phyloP scores from a whole-genome alignment of 1,140 invertebrate species.

The Trachelipus rathkii region DNA sequence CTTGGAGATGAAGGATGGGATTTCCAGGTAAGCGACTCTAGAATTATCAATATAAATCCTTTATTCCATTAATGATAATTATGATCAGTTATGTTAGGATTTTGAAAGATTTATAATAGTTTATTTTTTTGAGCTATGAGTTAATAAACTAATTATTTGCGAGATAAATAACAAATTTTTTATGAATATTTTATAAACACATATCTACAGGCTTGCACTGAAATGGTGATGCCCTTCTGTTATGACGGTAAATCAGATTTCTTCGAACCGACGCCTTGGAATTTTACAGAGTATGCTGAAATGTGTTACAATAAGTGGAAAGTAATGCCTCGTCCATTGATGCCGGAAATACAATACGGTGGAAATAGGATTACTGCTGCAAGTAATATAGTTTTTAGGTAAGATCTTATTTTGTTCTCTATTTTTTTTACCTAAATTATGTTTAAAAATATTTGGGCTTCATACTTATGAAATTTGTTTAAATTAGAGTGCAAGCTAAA shows the following conservation, averaged over 20 bases:
- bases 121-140: too few species aligned
- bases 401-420: constrained; percentile 37
- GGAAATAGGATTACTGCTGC: constrained; percentile 65
- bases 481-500: too few species aligned
- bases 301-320: constrained; percentile 67
- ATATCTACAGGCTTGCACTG: constrained; percentile 71
- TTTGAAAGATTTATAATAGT: too few species aligned
- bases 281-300: constrained; percentile 62
- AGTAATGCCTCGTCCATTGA: constrained; percentile 62
- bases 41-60: too few species aligned
- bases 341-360: constrained; percentile 72
- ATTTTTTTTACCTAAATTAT: background rate
- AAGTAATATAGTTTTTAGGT: constrained; percentile 81
- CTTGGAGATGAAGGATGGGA: constrained; percentile 70
- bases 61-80: too few species aligned
- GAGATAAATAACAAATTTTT: too few species aligned
- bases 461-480: too few species aligned
- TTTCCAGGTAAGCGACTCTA: constrained; percentile 58
- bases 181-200: too few species aligned
- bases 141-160: too few species aligned
- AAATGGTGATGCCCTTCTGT: constrained; percentile 94
- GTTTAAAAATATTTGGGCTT: too few species aligned
- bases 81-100: too few species aligned
- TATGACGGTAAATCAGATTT: constrained; percentile 71
- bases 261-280: constrained; percentile 73